Evolutionary conservation across 2,113 vertebrate genomes (phyloP).

Genomic region (Rhinopomastus cyanomelas): DNA sequence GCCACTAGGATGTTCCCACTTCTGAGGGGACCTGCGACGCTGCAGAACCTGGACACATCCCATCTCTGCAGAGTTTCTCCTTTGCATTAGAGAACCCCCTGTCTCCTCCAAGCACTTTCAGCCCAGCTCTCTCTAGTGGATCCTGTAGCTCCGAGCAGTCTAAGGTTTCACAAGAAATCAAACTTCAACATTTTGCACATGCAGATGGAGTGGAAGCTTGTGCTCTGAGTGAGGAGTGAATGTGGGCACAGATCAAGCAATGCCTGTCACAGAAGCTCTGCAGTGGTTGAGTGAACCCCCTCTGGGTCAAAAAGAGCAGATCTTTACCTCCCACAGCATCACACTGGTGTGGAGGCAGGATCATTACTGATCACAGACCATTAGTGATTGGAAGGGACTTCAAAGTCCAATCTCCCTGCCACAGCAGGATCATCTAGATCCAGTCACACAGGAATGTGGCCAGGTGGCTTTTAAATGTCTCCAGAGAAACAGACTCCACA

Average conservation of each 20-base stretch:
- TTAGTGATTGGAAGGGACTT: too few species aligned
- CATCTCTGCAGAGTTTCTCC: not conserved
- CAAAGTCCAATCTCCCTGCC: too few species aligned
- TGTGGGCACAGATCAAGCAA: not conserved
- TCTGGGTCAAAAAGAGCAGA: not conserved
- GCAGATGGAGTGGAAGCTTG: not conserved
- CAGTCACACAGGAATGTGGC: too few species aligned
- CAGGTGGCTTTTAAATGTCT: too few species aligned
- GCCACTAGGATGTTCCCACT: not conserved
- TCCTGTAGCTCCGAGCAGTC: not conserved
- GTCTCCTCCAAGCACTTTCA: not conserved
- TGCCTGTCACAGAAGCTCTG: not conserved
- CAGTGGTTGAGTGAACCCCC: too few species aligned
- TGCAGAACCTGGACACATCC: not conserved
- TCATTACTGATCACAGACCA: not conserved
- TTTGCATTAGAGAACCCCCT: not conserved
- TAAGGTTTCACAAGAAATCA: not conserved
- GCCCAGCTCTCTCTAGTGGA: not conserved
- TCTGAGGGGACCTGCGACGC: not conserved
- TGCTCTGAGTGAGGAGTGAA: too few species aligned
- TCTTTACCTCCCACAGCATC: not conserved
- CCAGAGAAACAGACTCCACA: too few species aligned
- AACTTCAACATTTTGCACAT: not conserved
- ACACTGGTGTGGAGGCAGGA: rapidly evolving
- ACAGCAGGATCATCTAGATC: too few species aligned